Evolutionary conservation across 1,140 invertebrate genomes (phyloP).

Genomic region (Diprion similis): DNA sequence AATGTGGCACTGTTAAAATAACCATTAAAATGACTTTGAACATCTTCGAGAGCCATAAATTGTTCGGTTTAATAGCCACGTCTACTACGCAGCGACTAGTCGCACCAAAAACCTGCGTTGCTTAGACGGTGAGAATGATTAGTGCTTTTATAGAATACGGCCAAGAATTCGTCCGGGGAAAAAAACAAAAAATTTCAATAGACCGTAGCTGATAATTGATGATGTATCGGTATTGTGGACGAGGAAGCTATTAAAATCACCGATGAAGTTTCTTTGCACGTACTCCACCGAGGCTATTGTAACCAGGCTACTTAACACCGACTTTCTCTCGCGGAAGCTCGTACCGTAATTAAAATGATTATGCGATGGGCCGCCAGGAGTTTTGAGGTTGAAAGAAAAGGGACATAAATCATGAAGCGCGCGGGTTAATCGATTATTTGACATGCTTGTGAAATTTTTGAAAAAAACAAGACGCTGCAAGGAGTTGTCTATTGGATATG

Average conservation of each 20-base stretch:
- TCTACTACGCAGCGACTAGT: neutral
- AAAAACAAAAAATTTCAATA: slow-evolving; percentile 3
- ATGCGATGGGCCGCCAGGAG: neutral
- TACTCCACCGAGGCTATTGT: neutral
- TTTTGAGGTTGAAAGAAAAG: neutral
- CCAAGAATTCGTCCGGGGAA: neutral
- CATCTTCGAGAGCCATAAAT: no score
- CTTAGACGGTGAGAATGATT: neutral
- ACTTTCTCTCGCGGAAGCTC: neutral
- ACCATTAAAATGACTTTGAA: no score
- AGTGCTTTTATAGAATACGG: neutral
- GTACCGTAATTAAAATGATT: neutral
- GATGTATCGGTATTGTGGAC: slow-evolving; percentile 10
- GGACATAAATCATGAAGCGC: neutral
- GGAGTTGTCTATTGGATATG: no score
- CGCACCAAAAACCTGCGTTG: neutral
- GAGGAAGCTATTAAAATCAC: slow-evolving; percentile 27
- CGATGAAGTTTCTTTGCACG: neutral
- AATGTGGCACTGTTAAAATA: no score
- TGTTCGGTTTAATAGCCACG: no score
- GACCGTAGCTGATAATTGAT: slow-evolving; percentile 21
- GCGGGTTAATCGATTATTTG: neutral
- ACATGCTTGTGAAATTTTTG: neutral
- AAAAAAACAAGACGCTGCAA: no score
- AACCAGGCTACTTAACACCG: neutral